Evolutionary conservation across 1,140 invertebrate genomes (phyloP).

Genomic region (Drosophila funebris): DNA sequence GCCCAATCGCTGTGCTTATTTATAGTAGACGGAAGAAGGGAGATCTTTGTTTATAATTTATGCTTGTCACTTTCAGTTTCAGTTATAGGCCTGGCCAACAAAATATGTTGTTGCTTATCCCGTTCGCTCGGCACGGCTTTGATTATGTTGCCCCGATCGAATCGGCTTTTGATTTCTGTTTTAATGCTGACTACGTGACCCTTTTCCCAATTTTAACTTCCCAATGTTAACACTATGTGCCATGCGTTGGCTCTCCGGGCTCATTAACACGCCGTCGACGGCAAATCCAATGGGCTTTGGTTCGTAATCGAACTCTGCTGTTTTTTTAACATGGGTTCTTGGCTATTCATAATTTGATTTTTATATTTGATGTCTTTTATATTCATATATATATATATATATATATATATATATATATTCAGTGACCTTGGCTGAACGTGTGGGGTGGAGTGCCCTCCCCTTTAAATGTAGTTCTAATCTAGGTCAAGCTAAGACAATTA

Average conservation of each 20-base stretch:
- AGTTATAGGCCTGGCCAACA: slow-evolving; percentile 51
- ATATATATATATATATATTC: no score
- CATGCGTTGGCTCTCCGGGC: background rate
- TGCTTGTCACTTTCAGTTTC: slow-evolving; percentile 60
- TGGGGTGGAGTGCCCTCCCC: background rate
- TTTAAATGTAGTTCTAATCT: slow-evolving; percentile 27
- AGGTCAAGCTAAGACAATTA: slow-evolving; percentile 16
- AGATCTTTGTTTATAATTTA: slow-evolving; percentile 57
- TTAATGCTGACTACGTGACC: slow-evolving; percentile 69
- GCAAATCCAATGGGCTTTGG: slow-evolving; percentile 15
- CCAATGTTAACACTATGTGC: slow-evolving; percentile 59
- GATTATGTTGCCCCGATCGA: slow-evolving; percentile 67
- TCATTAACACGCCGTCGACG: slow-evolving; percentile 51
- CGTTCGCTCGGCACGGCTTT: slow-evolving; percentile 30
- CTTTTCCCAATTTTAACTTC: slow-evolving; percentile 58
- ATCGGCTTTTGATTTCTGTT: slow-evolving; percentile 45
- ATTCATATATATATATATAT: no score
- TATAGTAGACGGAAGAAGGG: slow-evolving; percentile 42
- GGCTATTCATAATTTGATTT: slow-evolving; percentile 72
- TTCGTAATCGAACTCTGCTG: slow-evolving; percentile 6
- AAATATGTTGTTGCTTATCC: slow-evolving; percentile 18
- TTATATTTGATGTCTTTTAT: slow-evolving; percentile 56
- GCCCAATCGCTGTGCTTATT: slow-evolving; percentile 49
- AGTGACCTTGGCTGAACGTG: slow-evolving; percentile 44
- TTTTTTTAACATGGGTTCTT: slow-evolving; percentile 55